Evolutionary conservation across 2,888 invertebrate species (phyloP).

Genomic region (Drosophila subquinaria): DNA sequence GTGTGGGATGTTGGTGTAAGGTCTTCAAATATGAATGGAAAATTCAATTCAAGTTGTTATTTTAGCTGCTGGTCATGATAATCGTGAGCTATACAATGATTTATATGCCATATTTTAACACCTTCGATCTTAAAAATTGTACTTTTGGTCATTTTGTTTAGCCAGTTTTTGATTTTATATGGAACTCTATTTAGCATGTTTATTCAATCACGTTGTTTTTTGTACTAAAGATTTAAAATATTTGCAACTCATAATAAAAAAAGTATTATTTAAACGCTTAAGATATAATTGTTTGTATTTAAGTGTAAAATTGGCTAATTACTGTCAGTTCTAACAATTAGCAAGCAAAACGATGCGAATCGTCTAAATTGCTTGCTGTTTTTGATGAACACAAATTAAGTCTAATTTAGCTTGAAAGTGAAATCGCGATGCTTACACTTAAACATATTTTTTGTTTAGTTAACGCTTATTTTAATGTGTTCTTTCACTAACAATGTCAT

Average conservation of each 20-base stretch:
- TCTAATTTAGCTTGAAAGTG: conserved; percentile 30
- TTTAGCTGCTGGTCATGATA: conserved; percentile 34
- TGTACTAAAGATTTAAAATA: not conserved
- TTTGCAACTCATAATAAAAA: not conserved
- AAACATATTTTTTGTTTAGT: conserved; percentile 4
- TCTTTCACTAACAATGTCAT: conserved; percentile 1
- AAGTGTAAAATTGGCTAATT: conserved; percentile 26
- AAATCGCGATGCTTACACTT: conserved; percentile 18
- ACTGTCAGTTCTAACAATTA: conserved; percentile 30
- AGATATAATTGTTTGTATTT: not conserved
- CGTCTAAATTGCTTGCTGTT: conserved; percentile 29
- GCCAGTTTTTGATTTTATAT: not conserved
- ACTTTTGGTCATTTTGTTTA: conserved; percentile 15
- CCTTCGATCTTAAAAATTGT: conserved; percentile 13
- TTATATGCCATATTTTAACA: conserved; percentile 31
- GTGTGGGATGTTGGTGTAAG: conserved; percentile 30
- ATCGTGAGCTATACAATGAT: conserved; percentile 36
- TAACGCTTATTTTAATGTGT: not conserved
- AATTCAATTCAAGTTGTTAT: conserved; percentile 23
- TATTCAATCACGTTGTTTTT: not conserved
- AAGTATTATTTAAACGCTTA: not conserved
- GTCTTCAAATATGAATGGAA: conserved; percentile 40
- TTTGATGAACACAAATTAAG: conserved; percentile 24
- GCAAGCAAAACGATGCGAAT: conserved; percentile 10
- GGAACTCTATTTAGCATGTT: not conserved